Base-by-base conservation (phyloP, 2,888 invertebrate species). In the Caenorhabditis afra region DNA sequence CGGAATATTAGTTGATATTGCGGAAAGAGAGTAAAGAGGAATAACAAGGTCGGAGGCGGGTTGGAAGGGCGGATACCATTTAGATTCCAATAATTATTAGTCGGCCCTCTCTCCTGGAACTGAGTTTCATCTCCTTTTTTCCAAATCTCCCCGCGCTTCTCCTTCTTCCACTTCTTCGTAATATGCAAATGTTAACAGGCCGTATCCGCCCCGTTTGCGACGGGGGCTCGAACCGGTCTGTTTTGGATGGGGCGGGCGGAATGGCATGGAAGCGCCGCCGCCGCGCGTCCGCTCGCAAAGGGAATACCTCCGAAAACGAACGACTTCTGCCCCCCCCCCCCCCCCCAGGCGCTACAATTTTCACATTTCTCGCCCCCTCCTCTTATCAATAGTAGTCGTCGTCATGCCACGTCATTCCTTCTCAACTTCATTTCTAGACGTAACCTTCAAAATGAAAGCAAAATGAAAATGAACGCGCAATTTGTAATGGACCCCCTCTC, bases 101-200 rank as follows among this genome's bases (percentile, higher is more conserved):
- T 55, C 55, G n/a, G 3, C 44, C 20, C 22, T 55, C 35, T 35
- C 37, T 22, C 65, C 23, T 7, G 11, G 12, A 16, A 18, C 41
- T 18, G 37, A 22, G 39, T 57, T 29, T 41, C 53, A 29, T 18
- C 35, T 52, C 41, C 39, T 64, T 22, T 22, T 39, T 55, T 35
- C 45, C 35, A n/a, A n/a, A n/a, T n/a, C 14, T 49, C 37, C 49
- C 20, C 7, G 44, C 23, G 53, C 44, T 47, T 57, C 45, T 12
- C 35, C 45, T 20, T 41, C 14, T 29, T 62, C 14, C 22, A 8
- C 16, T 59, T 23, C 4, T 52, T 8, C 29, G n/a, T n/a, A 52
- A 18, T 65, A 73, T 73, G 73, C 58, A 73, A 73, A 73, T 73
- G 73, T 73, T 73, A 73, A 73, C 73, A 73, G 49, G 64, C 64